A percentile compares a stretch with the other conserved stretches of the same genome.
phyloP scores from a whole-genome alignment of 2,888 invertebrate species.

The Coelinius sp. region DNA sequence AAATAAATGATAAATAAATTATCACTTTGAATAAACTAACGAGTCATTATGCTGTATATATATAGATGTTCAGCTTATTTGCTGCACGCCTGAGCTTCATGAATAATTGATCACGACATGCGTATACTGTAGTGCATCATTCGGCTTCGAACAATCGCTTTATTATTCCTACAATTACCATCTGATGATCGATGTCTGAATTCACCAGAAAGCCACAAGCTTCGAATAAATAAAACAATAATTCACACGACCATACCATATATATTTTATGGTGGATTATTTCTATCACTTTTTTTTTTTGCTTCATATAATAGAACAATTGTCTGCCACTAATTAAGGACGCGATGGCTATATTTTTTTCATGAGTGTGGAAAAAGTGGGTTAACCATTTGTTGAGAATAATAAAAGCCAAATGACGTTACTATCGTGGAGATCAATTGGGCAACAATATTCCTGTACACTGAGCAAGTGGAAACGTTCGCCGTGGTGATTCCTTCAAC shows the following conservation, averaged over 20 bases:
- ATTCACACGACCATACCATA: conserved; percentile 13
- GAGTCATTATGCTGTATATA: conserved; percentile 50
- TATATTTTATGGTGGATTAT: not conserved
- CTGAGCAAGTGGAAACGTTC: conserved; percentile 8
- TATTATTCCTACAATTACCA: conserved; percentile 1
- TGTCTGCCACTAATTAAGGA: conserved; percentile 11
- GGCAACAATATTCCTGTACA: conserved; percentile 19
- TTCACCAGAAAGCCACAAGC: not conserved
- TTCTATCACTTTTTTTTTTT: conserved; percentile 8
- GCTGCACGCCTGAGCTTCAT: conserved; percentile 51
- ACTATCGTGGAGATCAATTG: conserved; percentile 25
- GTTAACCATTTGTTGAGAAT: conserved; percentile 15
- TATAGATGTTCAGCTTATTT: conserved; percentile 57
- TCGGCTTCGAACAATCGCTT: conserved; percentile 31
- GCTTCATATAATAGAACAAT: conserved; percentile 19
- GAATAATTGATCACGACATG: conserved; percentile 53
- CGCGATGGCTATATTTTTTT: not conserved
- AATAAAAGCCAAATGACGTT: conserved; percentile 2
- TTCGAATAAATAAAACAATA: conserved; percentile 7
- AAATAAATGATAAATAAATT: conserved; percentile 64
- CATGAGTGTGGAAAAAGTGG: not conserved
- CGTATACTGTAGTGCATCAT: conserved; percentile 42
- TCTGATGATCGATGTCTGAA: conserved; percentile 16
- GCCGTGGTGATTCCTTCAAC: not conserved
- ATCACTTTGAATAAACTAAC: conserved; percentile 61